Conservation (phyloP, 2,888 invertebrate species). For the Galerucella calmariensis region DNA sequence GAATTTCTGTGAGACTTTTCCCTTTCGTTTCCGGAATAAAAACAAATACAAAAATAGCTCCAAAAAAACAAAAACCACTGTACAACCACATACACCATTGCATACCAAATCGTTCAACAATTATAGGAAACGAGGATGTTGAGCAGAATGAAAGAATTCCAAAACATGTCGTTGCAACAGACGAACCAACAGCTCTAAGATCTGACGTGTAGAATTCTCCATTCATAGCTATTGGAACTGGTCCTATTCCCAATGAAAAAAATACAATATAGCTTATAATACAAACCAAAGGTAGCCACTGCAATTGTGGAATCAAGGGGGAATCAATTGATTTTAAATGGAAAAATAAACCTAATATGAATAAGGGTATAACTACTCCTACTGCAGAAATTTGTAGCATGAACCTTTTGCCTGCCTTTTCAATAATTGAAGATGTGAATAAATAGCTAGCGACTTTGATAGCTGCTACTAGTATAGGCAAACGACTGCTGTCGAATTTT, state of each 20-base stretch:
- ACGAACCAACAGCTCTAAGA: neutral
- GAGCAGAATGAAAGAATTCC: neutral
- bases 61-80: neutral
- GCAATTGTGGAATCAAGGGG: neutral
- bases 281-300: slow-evolving; percentile 9
- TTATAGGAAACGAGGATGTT: neutral
- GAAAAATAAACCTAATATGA: slow-evolving; percentile 3
- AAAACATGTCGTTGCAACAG: neutral
- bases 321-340: neutral
- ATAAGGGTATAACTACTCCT: neutral
- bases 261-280: neutral
- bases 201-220: slow-evolving; percentile 1
- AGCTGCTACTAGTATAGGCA: neutral
- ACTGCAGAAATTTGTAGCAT: neutral
- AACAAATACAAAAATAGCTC: neutral
- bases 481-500: neutral
- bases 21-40: slow-evolving; percentile 13
- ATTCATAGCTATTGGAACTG: neutral
- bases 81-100: slow-evolving; percentile 16
- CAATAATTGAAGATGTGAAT: slow-evolving; percentile 71
- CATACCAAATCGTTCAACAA: neutral
- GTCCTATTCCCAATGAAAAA: neutral
- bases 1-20: slow-evolving; percentile 6
- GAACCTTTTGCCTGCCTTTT: neutral
- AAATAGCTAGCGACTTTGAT: neutral